phyloP scores from a whole-genome alignment of 2,113 vertebrate genomes.

The Scortum barcoo region DNA sequence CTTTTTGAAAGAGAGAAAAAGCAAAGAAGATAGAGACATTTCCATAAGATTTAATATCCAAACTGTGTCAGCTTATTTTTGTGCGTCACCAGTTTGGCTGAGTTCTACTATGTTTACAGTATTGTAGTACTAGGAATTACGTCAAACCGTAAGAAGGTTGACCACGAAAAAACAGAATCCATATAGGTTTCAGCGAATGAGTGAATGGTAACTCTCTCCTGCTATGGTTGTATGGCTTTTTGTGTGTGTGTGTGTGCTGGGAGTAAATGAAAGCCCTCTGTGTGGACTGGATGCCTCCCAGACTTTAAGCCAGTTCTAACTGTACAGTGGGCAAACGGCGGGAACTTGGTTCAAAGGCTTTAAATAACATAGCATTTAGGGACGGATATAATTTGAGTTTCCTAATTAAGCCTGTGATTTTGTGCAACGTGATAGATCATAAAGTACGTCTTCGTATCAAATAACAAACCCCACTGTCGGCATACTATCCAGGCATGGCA shows the following conservation, averaged over 20 bases:
- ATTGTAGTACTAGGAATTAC: slow-evolving; percentile 52
- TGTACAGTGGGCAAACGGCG: slow-evolving; percentile 54
- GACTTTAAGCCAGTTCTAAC: slow-evolving; percentile 57
- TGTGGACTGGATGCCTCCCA: slow-evolving; percentile 68
- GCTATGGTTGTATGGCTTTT: slow-evolving; percentile 52
- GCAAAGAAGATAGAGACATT: slow-evolving; percentile 54
- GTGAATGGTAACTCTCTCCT: slow-evolving; percentile 38
- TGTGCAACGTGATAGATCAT: slow-evolving; percentile 56
- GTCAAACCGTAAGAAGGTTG: slow-evolving; percentile 49
- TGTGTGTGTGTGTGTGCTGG: slow-evolving; percentile 38
- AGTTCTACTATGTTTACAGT: slow-evolving; percentile 54
- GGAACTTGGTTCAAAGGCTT: slow-evolving; percentile 69
- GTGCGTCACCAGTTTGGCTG: slow-evolving; percentile 49
- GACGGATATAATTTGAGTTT: slow-evolving; percentile 73
- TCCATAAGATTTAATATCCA: slow-evolving; percentile 55
- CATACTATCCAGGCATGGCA: slow-evolving; percentile 31
- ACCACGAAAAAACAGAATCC: slow-evolving; percentile 30
- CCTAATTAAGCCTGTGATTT: slow-evolving; percentile 69
- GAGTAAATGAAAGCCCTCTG: slow-evolving; percentile 76
- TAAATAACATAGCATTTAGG: slow-evolving; percentile 74
- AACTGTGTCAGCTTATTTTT: slow-evolving; percentile 62
- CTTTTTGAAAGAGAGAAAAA: slow-evolving; percentile 55
- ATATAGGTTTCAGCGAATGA: slow-evolving; percentile 37
- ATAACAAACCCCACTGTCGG: slow-evolving; percentile 27
- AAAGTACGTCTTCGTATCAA: slow-evolving; percentile 37